A percentile compares a stretch with the other conserved stretches of the same genome.
Evolutionary conservation across 2,888 invertebrate genomes (phyloP).

Genomic region (Trachelus troglodyta): DNA sequence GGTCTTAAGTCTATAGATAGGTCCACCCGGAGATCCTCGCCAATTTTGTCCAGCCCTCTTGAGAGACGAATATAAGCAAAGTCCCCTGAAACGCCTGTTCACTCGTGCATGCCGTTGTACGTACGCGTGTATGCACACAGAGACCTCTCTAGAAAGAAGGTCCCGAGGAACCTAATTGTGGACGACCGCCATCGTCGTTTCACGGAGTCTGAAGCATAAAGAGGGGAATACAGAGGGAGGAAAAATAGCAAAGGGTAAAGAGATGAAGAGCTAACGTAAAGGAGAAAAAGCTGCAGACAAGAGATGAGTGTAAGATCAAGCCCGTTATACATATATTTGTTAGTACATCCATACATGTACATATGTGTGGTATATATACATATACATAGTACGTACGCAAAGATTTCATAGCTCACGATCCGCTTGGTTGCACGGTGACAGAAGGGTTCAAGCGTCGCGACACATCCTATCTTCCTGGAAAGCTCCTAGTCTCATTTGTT

Average conservation of each 20-base stretch:
- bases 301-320: background rate
- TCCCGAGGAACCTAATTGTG: background rate
- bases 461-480: background rate
- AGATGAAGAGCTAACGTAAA: background rate
- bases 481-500: constrained; percentile 6
- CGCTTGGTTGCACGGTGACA: background rate
- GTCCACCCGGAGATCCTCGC: background rate
- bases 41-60: background rate
- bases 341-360: background rate
- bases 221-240: background rate
- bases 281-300: background rate
- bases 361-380: no score
- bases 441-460: background rate
- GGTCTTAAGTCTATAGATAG: background rate
- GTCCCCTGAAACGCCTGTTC: background rate
- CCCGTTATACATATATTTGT: background rate
- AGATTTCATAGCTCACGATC: background rate
- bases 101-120: background rate
- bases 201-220: background rate
- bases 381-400: background rate
- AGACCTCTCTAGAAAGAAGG: background rate
- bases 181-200: background rate
- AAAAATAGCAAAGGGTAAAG: background rate
- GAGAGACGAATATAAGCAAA: background rate
- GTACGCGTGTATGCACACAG: background rate